A percentile compares a stretch with the other conserved stretches of the same genome.
Conservation (phyloP, 23 tunicate genomes). For the Halocynthia roretzi region DNA sequence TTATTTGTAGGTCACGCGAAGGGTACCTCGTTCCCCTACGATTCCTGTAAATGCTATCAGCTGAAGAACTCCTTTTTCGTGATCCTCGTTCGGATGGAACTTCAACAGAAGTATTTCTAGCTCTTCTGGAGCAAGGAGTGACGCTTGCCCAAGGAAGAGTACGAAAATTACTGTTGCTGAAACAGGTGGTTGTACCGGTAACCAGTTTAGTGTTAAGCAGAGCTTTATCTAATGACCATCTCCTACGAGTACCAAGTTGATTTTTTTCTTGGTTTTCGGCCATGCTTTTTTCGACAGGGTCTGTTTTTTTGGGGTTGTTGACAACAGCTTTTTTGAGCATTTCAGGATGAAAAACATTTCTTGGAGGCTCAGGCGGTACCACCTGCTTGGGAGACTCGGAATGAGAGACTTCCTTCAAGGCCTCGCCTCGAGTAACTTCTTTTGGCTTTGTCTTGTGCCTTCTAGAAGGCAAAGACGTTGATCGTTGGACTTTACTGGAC, state of each 20-base stretch:
- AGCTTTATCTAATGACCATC: conserved; percentile 22
- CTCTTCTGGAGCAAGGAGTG: not conserved
- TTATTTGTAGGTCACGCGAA: too few relatives aligned
- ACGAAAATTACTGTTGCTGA: too few relatives aligned
- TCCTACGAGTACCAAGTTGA: not conserved
- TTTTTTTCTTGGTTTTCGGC: too few relatives aligned
- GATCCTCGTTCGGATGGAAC: not conserved
- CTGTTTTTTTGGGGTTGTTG: not conserved
- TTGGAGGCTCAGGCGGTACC: too few relatives aligned
- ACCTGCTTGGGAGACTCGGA: too few relatives aligned
- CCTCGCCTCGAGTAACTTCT: too few relatives aligned
- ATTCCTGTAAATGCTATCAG: too few relatives aligned
- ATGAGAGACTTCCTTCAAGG: too few relatives aligned
- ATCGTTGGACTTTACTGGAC: not conserved
- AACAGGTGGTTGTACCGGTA: conserved; percentile 3
- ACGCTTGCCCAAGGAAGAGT: too few relatives aligned
- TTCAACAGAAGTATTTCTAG: conserved; percentile 9
- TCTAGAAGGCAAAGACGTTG: conserved; percentile 13
- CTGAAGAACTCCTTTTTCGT: too few relatives aligned
- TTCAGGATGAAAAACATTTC: not conserved
- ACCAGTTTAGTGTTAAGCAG: conserved; percentile 8
- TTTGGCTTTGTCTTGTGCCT: not conserved
- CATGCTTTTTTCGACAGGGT: too few relatives aligned
- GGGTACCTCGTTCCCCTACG: too few relatives aligned
- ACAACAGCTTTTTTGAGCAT: not conserved